Evolutionary conservation across 2,797 vertebrate genomes (phyloP), one percentile per base, ranked within the genome.

Genomic region (Lacerta bilineata): DNA sequence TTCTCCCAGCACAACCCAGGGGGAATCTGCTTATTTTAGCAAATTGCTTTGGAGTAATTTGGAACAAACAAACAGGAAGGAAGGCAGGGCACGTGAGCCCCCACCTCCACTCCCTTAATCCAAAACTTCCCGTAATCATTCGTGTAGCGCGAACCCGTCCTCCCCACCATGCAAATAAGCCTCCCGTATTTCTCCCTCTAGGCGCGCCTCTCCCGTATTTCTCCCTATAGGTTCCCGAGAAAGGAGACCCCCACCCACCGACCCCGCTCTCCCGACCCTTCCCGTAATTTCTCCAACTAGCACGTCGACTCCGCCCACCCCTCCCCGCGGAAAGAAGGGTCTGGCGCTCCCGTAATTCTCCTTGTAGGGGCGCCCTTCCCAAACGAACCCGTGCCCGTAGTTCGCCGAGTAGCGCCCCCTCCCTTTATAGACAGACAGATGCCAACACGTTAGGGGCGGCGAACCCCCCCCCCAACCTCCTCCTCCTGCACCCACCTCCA

Each of bases 401-500:
- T 23, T 76, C 9, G 8, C 18, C n/a, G n/a, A 74, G 33, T 5
- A 33, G 71, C n/a, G n/a, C 71, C 71, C 17, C 71, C 33, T 55
- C 50, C 13, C 50, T 55, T 55, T 55, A 55, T 39, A 20, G 15
- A 20, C n/a, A 36, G 50, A 55, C 2, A 74, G 36, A 0, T 13
- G 3, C 76, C 25, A 20, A 29, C 50, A 55, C 1, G 50, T 55
- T 55, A 55, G 50, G 50, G 50, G 13, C 50, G 33, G 71, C 71
- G 33, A 13, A 72, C 1, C 27, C 0, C 0, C 87, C 88, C 18
- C 9, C 3, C n/a, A n/a, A n/a, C n/a, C 1, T 2, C 8, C 55
- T 0, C 8, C 55, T 0, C 1, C 0, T 3, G 8, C 80, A 15
- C 90, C 17, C 92, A 97, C 97, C 96, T 97, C 92, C 74, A 91